phyloP scores from a whole-genome alignment of 2,797 vertebrate genomes.

The Gila robusta region DNA sequence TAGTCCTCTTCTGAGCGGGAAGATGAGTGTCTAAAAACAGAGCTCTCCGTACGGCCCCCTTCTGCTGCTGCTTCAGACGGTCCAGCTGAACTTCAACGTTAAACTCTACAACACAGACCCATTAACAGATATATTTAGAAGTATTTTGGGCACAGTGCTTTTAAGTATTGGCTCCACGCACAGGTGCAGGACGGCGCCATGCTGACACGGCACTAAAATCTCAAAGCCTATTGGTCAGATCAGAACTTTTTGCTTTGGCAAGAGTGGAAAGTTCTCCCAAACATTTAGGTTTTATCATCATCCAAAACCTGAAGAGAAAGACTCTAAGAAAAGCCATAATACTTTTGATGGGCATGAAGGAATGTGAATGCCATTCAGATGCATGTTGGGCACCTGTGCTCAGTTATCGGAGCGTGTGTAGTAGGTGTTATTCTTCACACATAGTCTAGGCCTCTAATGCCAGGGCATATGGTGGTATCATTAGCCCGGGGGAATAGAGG shows the following conservation, averaged over 20 bases:
- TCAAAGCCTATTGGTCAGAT: slow-evolving; percentile 5
- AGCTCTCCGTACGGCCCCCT: slow-evolving; percentile 83
- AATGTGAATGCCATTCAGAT: slow-evolving; percentile 7
- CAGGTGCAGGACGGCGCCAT: neutral
- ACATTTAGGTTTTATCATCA: slow-evolving; percentile 18
- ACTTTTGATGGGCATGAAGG: slow-evolving; percentile 22
- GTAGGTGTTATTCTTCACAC: slow-evolving; percentile 38
- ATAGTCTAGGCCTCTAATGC: slow-evolving; percentile 7
- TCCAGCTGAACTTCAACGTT: slow-evolving; percentile 89
- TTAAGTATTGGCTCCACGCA: neutral
- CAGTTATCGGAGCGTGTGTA: neutral
- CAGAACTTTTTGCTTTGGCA: neutral
- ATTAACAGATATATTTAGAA: slow-evolving; percentile 48
- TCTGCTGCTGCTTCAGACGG: slow-evolving; percentile 86
- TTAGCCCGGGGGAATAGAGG: slow-evolving; percentile 32
- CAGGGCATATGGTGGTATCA: slow-evolving; percentile 18
- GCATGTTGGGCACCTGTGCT: slow-evolving; percentile 39
- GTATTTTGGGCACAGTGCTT: neutral
- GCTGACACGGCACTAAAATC: slow-evolving; percentile 27
- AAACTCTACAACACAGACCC: slow-evolving; percentile 78
- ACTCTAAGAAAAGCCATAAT: neutral
- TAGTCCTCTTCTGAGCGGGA: slow-evolving; percentile 73
- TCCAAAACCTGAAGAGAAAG: slow-evolving; percentile 20
- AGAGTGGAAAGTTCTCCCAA: neutral
- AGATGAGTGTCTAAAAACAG: slow-evolving; percentile 86